Conservation (phyloP, 2,888 invertebrate genomes). For the Oligia latruncula region DNA sequence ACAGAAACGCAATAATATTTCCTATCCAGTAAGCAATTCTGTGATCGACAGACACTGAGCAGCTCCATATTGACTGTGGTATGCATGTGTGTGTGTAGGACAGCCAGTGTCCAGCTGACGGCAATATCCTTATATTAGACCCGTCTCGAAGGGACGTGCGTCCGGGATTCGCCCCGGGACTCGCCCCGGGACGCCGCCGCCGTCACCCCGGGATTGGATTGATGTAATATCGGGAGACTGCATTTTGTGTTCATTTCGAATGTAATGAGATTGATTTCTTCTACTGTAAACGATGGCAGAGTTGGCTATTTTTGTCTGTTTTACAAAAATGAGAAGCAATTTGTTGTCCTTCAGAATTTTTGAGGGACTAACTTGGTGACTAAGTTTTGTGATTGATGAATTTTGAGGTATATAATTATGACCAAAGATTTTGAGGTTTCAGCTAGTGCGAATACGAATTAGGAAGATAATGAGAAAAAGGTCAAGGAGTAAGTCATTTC, state of each 20-base stretch:
- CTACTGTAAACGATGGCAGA: neutral
- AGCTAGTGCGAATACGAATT: neutral
- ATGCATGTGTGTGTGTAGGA: neutral
- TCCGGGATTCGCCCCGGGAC: constrained; percentile 41
- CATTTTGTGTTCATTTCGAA: constrained; percentile 21
- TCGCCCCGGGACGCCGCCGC: constrained; percentile 29
- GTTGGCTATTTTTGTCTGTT: neutral
- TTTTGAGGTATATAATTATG: neutral
- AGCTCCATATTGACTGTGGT: neutral
- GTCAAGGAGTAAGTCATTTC: too few relatives aligned
- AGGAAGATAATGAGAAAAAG: neutral
- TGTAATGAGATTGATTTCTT: constrained; percentile 31
- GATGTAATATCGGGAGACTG: constrained; percentile 45
- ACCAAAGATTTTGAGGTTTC: neutral
- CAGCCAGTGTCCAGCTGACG: constrained; percentile 52
- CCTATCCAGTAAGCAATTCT: constrained; percentile 32
- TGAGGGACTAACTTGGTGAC: neutral
- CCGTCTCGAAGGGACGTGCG: constrained; percentile 32
- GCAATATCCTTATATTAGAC: constrained; percentile 58
- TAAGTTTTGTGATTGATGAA: neutral
- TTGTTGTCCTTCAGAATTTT: neutral
- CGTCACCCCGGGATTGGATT: constrained; percentile 28
- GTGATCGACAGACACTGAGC: constrained; percentile 7
- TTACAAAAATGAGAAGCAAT: neutral
- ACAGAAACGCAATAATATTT: constrained; percentile 24